Base-by-base conservation (phyloP, 2,888 invertebrate species). In the Apamea epomidion region DNA sequence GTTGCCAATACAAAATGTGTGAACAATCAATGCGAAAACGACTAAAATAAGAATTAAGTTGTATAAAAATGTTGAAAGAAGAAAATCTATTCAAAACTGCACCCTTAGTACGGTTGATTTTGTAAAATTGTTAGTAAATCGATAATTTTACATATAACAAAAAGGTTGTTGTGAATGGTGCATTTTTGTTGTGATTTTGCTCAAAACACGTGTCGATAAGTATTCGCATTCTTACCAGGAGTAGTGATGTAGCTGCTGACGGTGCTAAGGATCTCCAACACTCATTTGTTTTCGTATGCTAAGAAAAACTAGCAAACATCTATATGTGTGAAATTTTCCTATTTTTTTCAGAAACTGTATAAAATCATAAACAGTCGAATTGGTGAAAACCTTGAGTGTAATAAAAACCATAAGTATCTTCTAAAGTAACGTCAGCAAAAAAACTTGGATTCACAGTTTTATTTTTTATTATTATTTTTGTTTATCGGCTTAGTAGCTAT, bases 121-220 rank as follows among this genome's bases (percentile, higher is more conserved):
- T 80, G 78, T 85, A 81, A 88, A 88, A 86, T 82, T 84, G 75
- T 83, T 65, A 77, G n/a, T 45, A 67, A 65, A 58, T 62, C n/a
- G 48, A 70, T 83, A 75, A 79, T 85, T 80, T 86, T 78, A 87
- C 80, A 14, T 64, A 58, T 82, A 65, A 74, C 54, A 25, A 29
- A 72, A 58, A 81, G 72, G 78, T 77, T 80, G 84, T 87, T 58
- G 68, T 79, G 62, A 51, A 62, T 67, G 74, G 88, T 90, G 90
- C 89, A 89, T 86, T 89, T 89, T 89, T 89, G 88, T 88, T 88
- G 85, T 82, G 89, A 87, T 89, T 88, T 89, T 81, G 89, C 87
- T 88, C 87, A 89, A 88, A 89, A 80, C 4, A 74, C 67, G 62
- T 74, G 77, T 81, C 62, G 68, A 79, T 78, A 74, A 82, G 60